phyloP scores from a whole-genome alignment of 2,888 invertebrate species.

The Plebejus argus region DNA sequence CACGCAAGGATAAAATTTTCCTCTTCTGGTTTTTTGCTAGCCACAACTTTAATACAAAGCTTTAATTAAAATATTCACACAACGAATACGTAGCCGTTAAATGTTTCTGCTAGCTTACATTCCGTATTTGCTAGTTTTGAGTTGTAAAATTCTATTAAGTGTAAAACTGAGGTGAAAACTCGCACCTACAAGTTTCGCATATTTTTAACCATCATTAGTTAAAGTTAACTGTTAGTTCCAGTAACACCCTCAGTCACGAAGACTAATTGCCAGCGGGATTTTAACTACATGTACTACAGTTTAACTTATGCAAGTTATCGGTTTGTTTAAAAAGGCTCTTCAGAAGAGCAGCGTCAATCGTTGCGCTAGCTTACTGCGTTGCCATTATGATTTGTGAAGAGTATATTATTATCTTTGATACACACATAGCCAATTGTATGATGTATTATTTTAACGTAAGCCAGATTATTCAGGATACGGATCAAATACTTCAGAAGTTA shows the following conservation, averaged over 20 bases:
- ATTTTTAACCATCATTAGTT: slow-evolving; percentile 23
- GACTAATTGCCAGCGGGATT: slow-evolving; percentile 24
- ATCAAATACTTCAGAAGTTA: no score
- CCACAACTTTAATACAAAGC: no score
- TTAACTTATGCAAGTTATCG: slow-evolving; percentile 34
- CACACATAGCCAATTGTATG: no score
- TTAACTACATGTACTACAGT: slow-evolving; percentile 28
- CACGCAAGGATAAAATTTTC: not conserved
- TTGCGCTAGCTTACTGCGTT: not conserved
- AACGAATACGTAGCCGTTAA: not conserved
- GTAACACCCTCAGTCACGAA: slow-evolving; percentile 12
- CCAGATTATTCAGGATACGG: no score
- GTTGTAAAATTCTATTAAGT: not conserved
- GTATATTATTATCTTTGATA: not conserved
- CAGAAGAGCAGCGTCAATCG: not conserved
- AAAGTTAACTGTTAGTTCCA: slow-evolving; percentile 21
- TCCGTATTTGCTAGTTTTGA: not conserved
- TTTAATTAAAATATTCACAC: no score
- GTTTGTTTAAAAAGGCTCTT: slow-evolving; percentile 7
- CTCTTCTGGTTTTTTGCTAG: not conserved
- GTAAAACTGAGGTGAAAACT: not conserved
- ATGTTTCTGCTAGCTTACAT: not conserved
- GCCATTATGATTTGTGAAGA: not conserved
- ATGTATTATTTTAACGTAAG: no score
- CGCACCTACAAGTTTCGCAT: not conserved